Base-by-base conservation (phyloP, 2,888 invertebrate species). In the Stenodera caucasica region DNA sequence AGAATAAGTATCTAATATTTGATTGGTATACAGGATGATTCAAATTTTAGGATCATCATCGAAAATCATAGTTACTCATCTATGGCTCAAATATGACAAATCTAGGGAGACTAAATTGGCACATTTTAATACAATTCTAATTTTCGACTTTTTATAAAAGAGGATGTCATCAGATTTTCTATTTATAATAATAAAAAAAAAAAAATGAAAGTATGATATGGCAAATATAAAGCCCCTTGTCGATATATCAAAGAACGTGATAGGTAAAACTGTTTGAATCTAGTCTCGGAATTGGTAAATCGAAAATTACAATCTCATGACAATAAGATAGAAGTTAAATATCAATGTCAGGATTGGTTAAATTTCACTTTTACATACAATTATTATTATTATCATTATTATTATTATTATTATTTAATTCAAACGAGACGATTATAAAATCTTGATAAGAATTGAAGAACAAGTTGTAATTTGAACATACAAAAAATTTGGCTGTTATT, bases 201-300 rank as follows among this genome's bases (percentile, higher is more conserved):
- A 49, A 49, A n/a, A 49, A 33, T 30, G 21, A 26, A 37, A 53
- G 53, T 60, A 53, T 60, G 45, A 49, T 49, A 35, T 52, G 49
- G 29, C 51, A 51, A 40, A 45, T 45, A 45, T 23, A 45, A 32
- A 23, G 21, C 7, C 23, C 45, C 23, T 18, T 26, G 33, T 30
- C 55, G 54, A 53, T 62, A 59, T 49, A 53, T 56, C 45, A 55
- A 52, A 35, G 14, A 63, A 60, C 59, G 63, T 63, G 63, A 63
- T 60, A 63, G 63, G 63, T 63, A 63, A 62, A n/a, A 23, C 45
- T 53, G 26, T 57, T 33, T 23, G 45, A 49, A 60, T 53, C 26
- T 52, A 61, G 26, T 55, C 57, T 32, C 49, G 50, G 12, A 32
- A n/a, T n/a, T 55, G 32, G 55, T 11, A 60, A 32, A 45, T 49